These are phyloP conservation scores for Andrena cerasifolii DNA, from an alignment of 1,140 invertebrate genomes.

Conservation along the genomic window DNA sequence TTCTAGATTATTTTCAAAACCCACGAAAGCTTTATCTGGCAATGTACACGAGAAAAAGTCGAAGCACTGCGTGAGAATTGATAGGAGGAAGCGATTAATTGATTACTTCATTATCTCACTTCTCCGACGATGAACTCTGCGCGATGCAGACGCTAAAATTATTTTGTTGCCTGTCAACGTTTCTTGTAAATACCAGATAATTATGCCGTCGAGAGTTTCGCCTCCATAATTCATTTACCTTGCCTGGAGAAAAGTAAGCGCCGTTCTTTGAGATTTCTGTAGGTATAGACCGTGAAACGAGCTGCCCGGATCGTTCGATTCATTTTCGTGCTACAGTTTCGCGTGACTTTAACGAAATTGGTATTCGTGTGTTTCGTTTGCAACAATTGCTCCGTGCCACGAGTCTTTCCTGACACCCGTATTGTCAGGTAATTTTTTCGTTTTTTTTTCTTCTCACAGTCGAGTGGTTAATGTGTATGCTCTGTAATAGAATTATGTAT, in stretches of 20 bases:
- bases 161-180: not conserved
- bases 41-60: not conserved
- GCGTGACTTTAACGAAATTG: not conserved
- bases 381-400: not conserved
- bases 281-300: not conserved
- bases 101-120: conserved; percentile 13
- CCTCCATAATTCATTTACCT: conserved; percentile 1
- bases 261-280: not conserved
- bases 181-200: conserved; percentile 12
- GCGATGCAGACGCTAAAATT: not conserved
- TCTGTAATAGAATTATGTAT: conserved; percentile 40
- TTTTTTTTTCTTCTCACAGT: not conserved
- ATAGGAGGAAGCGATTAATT: conserved; percentile 29
- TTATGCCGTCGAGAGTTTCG: not conserved
- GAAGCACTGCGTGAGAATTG: not conserved
- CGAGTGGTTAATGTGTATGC: conserved; percentile 22
- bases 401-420: not conserved
- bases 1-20: conserved; percentile 5
- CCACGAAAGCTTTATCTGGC: conserved; percentile 27
- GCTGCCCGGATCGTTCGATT: no score
- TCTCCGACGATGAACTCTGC: conserved; percentile 24
- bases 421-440: not conserved
- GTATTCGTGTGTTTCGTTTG: no score
- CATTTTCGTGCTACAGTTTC: not conserved
- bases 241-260: not conserved